A percentile compares a stretch with the other conserved stretches of the same genome.
Conservation (phyloP, 2,888 invertebrate genomes). For the Conistra vaccinii region DNA sequence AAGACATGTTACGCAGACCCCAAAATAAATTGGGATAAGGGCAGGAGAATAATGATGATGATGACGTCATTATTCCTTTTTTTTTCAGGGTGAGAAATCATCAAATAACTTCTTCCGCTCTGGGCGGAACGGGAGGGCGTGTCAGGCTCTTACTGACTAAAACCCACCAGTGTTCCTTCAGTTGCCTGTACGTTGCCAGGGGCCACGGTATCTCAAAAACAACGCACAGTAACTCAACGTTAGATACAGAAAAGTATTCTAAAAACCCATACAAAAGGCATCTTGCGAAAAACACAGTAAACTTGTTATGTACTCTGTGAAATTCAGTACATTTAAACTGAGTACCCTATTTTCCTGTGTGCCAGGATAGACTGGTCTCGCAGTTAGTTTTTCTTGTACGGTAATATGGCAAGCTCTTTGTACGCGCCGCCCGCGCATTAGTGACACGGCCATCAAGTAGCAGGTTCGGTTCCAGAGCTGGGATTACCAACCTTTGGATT, state of each 20-base stretch:
- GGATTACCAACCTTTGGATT: constrained; percentile 20
- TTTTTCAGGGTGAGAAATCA: no score
- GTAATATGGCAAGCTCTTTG: constrained; percentile 46
- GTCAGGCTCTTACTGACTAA: no score
- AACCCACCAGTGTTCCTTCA: no score
- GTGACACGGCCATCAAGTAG: constrained; percentile 52
- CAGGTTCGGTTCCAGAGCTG: constrained; percentile 38
- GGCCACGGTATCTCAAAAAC: no score
- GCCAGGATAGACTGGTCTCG: constrained; percentile 18
- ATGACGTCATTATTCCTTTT: neutral
- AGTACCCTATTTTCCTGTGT: neutral
- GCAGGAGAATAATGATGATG: no score
- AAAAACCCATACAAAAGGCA: neutral
- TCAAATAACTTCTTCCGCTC: no score
- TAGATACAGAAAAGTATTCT: no score
- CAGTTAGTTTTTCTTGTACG: constrained; percentile 39
- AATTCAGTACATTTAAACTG: neutral
- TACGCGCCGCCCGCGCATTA: constrained; percentile 54
- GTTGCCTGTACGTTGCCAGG: no score
- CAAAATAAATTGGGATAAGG: no score
- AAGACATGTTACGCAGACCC: no score
- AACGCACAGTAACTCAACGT: no score
- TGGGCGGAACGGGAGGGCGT: no score
- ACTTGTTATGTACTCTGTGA: neutral
- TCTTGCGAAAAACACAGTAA: neutral